phyloP scores from a whole-genome alignment of 1,140 invertebrate genomes.

The Drosophila oshimai region DNA sequence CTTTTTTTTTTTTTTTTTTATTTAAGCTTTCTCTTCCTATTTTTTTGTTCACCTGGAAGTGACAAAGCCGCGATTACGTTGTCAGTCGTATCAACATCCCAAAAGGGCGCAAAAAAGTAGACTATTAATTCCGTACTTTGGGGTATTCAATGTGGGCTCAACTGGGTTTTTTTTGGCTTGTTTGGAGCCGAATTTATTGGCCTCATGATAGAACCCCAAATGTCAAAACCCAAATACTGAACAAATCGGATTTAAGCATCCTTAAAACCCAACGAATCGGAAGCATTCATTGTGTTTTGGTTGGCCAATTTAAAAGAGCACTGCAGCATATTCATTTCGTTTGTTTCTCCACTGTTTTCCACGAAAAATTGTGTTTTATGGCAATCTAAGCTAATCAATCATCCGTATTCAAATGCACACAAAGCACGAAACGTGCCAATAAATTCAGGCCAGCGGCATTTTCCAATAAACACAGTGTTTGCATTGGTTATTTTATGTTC shows the following conservation, averaged over 20 bases:
- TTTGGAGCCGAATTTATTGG: not conserved
- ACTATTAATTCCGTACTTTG: slow-evolving; percentile 33
- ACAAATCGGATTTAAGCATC: slow-evolving; percentile 10
- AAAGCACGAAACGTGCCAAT: slow-evolving; percentile 31
- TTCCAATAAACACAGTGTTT: slow-evolving; percentile 21
- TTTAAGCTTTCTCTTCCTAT: not conserved
- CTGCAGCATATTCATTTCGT: not conserved
- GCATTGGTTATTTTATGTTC: slow-evolving; percentile 6
- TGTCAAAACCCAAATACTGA: not conserved
- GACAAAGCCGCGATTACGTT: slow-evolving; percentile 11
- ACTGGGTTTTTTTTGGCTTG: not conserved
- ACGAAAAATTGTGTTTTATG: slow-evolving; percentile 38
- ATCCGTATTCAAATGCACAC: slow-evolving; percentile 26
- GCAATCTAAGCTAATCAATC: slow-evolving; percentile 70
- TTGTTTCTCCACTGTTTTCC: slow-evolving; percentile 6
- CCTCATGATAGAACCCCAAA: not conserved
- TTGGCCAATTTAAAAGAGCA: slow-evolving; percentile 9
- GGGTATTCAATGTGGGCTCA: slow-evolving; percentile 4
- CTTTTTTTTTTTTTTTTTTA: not conserved
- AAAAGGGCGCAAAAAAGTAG: not conserved
- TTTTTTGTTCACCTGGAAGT: not conserved
- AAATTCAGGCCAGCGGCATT: slow-evolving; percentile 8
- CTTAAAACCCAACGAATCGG: not conserved
- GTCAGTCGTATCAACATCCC: not conserved
- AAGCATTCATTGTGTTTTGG: not conserved